Evolutionary conservation across 92 coral and sea anemone genomes (phyloP).

Genomic region (Porites cylindrica): DNA sequence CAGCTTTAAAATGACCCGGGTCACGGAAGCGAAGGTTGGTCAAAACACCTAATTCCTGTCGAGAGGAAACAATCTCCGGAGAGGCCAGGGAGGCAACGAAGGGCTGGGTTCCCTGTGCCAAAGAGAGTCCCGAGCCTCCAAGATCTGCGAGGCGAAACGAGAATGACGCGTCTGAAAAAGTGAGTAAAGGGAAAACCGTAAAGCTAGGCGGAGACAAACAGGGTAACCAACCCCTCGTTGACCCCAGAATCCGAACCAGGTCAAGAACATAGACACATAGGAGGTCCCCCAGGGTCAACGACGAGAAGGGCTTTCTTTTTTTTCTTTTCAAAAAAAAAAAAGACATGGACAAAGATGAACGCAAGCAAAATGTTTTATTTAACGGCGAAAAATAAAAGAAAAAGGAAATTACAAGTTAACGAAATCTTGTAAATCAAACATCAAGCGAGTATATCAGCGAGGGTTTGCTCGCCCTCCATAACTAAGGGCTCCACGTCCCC

Average conservation of each 20-base stretch:
- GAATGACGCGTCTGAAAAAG: not conserved
- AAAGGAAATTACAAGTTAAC: not conserved
- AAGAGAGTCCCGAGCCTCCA: not conserved
- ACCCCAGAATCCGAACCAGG: slow-evolving; percentile 54
- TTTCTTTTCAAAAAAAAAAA: too few species aligned
- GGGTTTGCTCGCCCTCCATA: not conserved
- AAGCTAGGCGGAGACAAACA: not conserved
- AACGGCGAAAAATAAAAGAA: not conserved
- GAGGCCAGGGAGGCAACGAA: slow-evolving; percentile 53
- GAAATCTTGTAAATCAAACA: not conserved
- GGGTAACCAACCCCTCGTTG: slow-evolving; percentile 43
- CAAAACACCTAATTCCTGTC: slow-evolving; percentile 5
- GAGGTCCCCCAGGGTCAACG: slow-evolving; percentile 54
- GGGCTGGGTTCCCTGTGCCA: slow-evolving; percentile 39
- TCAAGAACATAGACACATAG: slow-evolving; percentile 56
- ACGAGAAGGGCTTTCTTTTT: too few species aligned
- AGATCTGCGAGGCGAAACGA: slow-evolving; percentile 15
- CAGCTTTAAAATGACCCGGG: slow-evolving; percentile 33
- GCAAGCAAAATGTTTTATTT: not conserved
- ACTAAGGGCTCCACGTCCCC: not conserved
- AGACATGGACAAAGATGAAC: not conserved
- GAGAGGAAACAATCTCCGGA: slow-evolving; percentile 16
- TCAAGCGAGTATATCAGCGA: not conserved
- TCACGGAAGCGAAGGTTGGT: slow-evolving; percentile 39
- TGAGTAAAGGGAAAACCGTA: not conserved